A percentile compares a stretch with the other conserved stretches of the same genome.
Evolutionary conservation across 2,888 invertebrate species (phyloP).

Genomic region (Sinopyrophorus schimmeli): DNA sequence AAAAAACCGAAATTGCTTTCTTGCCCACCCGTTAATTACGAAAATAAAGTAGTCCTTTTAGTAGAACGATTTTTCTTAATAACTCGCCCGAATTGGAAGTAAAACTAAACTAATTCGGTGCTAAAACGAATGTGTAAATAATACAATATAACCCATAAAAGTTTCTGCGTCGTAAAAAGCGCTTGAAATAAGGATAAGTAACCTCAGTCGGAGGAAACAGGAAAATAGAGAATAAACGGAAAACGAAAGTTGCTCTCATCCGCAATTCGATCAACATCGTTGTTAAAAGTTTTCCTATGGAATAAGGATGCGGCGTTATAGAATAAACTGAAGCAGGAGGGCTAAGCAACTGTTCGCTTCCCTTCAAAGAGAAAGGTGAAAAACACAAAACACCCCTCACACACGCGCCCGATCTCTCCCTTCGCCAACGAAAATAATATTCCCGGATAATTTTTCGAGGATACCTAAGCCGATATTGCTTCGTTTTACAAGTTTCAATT

Average conservation of each 20-base stretch:
- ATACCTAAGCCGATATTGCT: not conserved
- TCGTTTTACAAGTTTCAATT: conserved; percentile 10
- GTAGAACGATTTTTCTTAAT: not conserved
- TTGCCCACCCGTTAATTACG: too few relatives aligned
- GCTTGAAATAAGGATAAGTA: conserved; percentile 1
- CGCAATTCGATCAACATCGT: conserved; percentile 18
- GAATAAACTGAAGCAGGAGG: conserved; percentile 9
- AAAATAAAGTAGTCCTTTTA: not conserved
- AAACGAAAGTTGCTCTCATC: conserved; percentile 13
- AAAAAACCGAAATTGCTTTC: too few relatives aligned
- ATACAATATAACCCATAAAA: conserved; percentile 13
- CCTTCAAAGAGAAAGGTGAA: conserved; percentile 2
- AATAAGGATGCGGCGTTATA: conserved; percentile 18
- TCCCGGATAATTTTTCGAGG: not conserved
- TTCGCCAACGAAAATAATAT: not conserved
- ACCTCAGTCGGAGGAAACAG: not conserved
- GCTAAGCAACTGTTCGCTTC: conserved; percentile 9
- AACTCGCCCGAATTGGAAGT: too few relatives aligned
- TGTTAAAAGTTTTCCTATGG: conserved; percentile 16
- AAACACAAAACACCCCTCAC: not conserved
- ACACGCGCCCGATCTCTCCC: not conserved
- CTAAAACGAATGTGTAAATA: conserved; percentile 9
- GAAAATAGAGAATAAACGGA: conserved; percentile 4
- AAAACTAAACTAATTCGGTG: conserved; percentile 9
- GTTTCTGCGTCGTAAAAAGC: not conserved